Evolutionary conservation across 2,113 vertebrate genomes (phyloP).

Genomic region (Candoia aspera): DNA sequence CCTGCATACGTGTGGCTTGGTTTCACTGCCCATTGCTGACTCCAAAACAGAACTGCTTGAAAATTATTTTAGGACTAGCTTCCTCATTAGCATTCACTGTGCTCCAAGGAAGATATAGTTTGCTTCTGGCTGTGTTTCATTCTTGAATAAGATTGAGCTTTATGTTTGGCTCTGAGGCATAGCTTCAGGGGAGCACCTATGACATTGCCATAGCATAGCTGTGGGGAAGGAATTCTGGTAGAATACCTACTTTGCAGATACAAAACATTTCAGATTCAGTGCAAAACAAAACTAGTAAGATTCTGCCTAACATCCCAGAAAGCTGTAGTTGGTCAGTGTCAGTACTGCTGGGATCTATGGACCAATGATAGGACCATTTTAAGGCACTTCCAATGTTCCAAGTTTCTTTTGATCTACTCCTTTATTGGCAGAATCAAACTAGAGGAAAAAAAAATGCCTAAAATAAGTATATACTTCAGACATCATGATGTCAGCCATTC

Average conservation of each 20-base stretch:
- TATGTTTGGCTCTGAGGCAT: neutral
- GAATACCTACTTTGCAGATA: neutral
- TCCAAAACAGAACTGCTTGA: neutral
- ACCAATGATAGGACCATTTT: neutral
- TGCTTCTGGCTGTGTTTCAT: neutral
- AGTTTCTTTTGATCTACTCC: neutral
- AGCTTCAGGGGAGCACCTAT: neutral
- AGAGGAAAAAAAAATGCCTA: neutral
- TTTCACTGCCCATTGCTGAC: neutral
- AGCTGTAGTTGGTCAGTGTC: neutral
- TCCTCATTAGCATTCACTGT: neutral
- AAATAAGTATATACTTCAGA: neutral
- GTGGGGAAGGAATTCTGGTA: neutral
- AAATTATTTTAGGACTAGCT: neutral
- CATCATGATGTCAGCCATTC: neutral
- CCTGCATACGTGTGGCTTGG: neutral
- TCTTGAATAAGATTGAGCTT: neutral
- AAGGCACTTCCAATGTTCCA: neutral
- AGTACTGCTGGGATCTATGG: neutral
- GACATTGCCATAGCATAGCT: neutral
- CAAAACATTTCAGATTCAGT: neutral
- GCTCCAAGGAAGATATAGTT: neutral
- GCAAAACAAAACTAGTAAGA: neutral
- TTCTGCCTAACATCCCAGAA: neutral
- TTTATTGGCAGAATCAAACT: neutral